Evolutionary conservation across 1,140 invertebrate species (phyloP).

Genomic region (Eueides isabella): DNA sequence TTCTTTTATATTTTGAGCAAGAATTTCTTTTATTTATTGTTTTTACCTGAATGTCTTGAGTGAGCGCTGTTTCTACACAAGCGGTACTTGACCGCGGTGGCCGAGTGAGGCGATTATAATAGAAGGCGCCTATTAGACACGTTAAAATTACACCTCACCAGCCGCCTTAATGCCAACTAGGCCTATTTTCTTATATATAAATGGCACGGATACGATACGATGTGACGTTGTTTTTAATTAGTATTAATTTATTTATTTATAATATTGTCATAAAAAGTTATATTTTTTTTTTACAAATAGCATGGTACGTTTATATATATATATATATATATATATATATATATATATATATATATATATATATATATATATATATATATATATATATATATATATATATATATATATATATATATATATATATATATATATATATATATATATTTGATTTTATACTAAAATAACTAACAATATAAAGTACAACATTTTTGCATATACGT

Average conservation of each 20-base stretch:
- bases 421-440: background rate
- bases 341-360: background rate
- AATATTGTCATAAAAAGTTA: no score
- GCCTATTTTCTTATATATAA: constrained; percentile 25
- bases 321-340: background rate
- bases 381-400: background rate
- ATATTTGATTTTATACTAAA: background rate
- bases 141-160: constrained; percentile 49
- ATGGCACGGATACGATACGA: constrained; percentile 35
- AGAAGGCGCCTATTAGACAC: constrained; percentile 44
- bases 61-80: constrained; percentile 17
- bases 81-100: constrained; percentile 31
- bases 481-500: constrained; percentile 22
- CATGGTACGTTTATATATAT: background rate
- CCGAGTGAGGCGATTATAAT: constrained; percentile 31
- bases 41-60: constrained; percentile 14
- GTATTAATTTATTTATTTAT: background rate
- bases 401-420: background rate
- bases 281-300: no score
- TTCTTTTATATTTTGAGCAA: background rate
- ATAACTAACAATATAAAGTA: constrained; percentile 13
- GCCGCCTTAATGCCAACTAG: constrained; percentile 34
- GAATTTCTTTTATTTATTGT: constrained; percentile 12
- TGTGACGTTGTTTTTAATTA: constrained; percentile 10
- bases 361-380: background rate